phyloP scores from a whole-genome alignment of 2,797 vertebrate species.

The Macroramphosus scolopax region DNA sequence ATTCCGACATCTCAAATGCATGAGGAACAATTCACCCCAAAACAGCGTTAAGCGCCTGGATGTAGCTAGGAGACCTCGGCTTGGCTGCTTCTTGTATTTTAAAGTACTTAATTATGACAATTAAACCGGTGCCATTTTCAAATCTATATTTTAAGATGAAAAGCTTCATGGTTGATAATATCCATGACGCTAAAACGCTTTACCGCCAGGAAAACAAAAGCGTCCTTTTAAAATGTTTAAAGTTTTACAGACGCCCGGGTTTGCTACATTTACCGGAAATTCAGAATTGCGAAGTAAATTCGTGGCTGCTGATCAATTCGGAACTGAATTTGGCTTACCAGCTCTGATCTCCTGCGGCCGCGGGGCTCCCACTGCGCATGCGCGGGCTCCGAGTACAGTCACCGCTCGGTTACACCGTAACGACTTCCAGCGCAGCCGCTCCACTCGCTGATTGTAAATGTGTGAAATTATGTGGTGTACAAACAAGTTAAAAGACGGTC shows the following conservation, averaged over 20 bases:
- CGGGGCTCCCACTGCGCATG: constrained; percentile 73
- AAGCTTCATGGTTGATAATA: constrained; percentile 51
- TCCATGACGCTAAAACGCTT: constrained; percentile 23
- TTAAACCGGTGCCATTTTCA: constrained; percentile 27
- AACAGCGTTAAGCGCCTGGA: constrained; percentile 12
- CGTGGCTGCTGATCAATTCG: constrained; percentile 50
- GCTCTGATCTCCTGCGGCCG: constrained; percentile 81
- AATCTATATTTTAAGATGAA: constrained; percentile 26
- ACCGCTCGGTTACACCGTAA: constrained; percentile 25
- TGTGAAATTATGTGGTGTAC: constrained; percentile 6
- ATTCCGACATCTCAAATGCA: constrained; percentile 48
- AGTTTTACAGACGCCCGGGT: background rate
- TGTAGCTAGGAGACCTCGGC: constrained; percentile 2
- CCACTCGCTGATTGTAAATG: constrained; percentile 28
- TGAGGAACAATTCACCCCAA: constrained; percentile 34
- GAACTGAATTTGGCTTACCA: constrained; percentile 81
- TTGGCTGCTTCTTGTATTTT: background rate
- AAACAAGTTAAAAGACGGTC: no score
- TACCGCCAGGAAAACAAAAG: constrained; percentile 3
- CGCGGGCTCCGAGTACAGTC: constrained; percentile 56
- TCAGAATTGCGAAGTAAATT: constrained; percentile 37
- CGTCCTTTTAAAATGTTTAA: background rate
- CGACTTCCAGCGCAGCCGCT: constrained; percentile 16
- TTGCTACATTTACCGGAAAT: background rate
- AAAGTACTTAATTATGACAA: constrained; percentile 27